Conservation (phyloP, 2,113 vertebrate genomes). For the Cardinalis cardinalis region DNA sequence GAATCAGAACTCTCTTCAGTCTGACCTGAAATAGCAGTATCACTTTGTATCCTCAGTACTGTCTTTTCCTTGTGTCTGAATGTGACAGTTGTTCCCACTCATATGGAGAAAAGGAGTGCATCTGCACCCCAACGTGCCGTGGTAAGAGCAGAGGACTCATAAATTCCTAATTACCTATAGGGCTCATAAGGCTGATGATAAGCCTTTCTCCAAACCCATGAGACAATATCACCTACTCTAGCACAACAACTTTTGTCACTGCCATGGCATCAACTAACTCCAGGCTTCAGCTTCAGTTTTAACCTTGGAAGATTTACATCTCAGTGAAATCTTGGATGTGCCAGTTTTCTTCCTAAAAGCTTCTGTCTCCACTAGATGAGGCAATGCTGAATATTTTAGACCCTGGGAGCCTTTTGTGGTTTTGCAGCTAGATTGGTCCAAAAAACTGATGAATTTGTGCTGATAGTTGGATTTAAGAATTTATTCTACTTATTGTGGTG, state of each 20-base stretch:
- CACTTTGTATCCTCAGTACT: background rate
- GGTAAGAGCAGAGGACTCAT: background rate
- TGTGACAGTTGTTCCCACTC: background rate
- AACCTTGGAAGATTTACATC: background rate
- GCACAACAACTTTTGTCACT: constrained; percentile 5
- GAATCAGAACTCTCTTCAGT: background rate
- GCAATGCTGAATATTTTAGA: constrained; percentile 38
- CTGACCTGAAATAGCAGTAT: background rate
- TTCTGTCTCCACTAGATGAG: background rate
- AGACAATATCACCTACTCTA: background rate
- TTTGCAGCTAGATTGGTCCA: background rate
- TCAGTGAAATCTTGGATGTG: background rate
- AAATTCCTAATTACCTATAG: background rate
- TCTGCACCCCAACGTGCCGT: background rate
- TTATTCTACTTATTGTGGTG: constrained; percentile 5
- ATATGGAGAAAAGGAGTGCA: background rate
- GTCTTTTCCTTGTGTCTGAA: background rate
- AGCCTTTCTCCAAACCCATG: background rate
- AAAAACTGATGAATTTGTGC: constrained; percentile 11
- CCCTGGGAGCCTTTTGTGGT: background rate
- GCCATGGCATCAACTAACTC: background rate
- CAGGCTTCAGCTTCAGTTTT: background rate
- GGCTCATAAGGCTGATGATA: background rate
- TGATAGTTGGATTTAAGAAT: background rate
- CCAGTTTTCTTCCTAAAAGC: constrained; percentile 23